Evolutionary conservation across 2,113 vertebrate species (phyloP), one percentile per base, ranked within the genome.

Genomic region (Xenus cinereus): DNA sequence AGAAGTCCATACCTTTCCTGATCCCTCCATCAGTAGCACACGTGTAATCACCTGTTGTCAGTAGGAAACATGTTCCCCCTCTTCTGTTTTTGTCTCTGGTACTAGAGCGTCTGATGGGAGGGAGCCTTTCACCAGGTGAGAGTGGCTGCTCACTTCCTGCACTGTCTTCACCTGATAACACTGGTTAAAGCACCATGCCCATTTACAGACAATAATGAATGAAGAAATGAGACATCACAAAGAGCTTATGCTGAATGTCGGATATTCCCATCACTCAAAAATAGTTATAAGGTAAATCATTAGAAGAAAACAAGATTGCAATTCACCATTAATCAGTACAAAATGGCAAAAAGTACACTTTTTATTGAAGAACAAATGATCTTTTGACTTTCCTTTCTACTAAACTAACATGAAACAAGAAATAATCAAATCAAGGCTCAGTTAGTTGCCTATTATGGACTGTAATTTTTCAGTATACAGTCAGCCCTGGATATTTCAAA

Each of bases 91-190:
- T 99, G 96, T 99, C 99, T 97, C 98, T 98, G 95, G 98, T 98
- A 95, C 99, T 99, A 98, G 99, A 99, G 67, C 99, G 98, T 97
- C 99, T 98, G 98, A 99, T 99, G 95, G 99, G 98, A 97, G 99
- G 98, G 96, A 98, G 98, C 95, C 98, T 98, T 97, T 99, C 99
- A 97, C 99, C 99, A 87, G 99, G 98, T 94, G 99, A 99, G 97
- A 98, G 97, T 96, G 99, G 99, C 92, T 99, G 98, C 98, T 99
- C 99, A 98, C 99, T 99, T 98, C 98, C 99, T 96, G 98, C 98
- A 95, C 99, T 99, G 98, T 99, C 99, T 98, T 99, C 99, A 97
- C 98, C 99, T 97, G 98, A 99, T 98, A 99, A 98, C 96, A 99
- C 98, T 99, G 98, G 95, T 98, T 97, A 98, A 98, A 98, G 98